phyloP scores from a whole-genome alignment of 2,888 invertebrate genomes.

The Brachylomia viminalis region DNA sequence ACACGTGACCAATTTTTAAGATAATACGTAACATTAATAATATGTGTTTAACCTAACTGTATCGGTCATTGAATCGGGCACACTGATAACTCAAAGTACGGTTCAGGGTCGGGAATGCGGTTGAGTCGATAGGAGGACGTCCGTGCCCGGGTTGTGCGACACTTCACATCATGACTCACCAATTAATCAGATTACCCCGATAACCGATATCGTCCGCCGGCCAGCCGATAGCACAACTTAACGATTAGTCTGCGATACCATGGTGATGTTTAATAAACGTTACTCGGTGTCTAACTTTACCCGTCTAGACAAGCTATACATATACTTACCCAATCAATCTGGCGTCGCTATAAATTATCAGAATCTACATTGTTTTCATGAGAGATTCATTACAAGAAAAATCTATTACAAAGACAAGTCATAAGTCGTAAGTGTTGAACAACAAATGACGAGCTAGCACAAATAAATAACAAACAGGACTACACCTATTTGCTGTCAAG shows the following conservation, averaged over 20 bases:
- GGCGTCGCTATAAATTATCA: constrained; percentile 32
- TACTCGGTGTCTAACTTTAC: constrained; percentile 43
- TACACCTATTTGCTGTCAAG: constrained; percentile 3
- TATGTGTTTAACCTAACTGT: constrained; percentile 30
- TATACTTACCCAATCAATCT: constrained; percentile 50
- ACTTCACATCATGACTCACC: constrained; percentile 78
- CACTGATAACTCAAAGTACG: constrained; percentile 66
- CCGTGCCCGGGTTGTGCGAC: constrained; percentile 68
- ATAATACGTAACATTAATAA: constrained; percentile 16
- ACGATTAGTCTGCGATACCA: constrained; percentile 64
- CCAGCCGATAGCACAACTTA: constrained; percentile 70
- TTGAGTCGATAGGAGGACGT: constrained; percentile 73
- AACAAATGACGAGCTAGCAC: not conserved
- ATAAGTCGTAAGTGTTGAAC: constrained; percentile 2
- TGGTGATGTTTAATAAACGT: constrained; percentile 60
- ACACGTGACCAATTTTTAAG: not conserved
- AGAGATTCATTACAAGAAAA: too few relatives aligned
- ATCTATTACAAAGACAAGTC: too few relatives aligned
- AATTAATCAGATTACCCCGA: constrained; percentile 86
- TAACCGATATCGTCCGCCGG: constrained; percentile 78
- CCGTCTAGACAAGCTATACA: constrained; percentile 58
- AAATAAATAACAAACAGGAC: not conserved
- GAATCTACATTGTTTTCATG: constrained; percentile 16
- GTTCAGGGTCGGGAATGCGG: constrained; percentile 74
- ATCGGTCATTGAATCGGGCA: constrained; percentile 63